phyloP scores from a whole-genome alignment of 2,888 invertebrate genomes.

The Scotopteryx bipunctaria region DNA sequence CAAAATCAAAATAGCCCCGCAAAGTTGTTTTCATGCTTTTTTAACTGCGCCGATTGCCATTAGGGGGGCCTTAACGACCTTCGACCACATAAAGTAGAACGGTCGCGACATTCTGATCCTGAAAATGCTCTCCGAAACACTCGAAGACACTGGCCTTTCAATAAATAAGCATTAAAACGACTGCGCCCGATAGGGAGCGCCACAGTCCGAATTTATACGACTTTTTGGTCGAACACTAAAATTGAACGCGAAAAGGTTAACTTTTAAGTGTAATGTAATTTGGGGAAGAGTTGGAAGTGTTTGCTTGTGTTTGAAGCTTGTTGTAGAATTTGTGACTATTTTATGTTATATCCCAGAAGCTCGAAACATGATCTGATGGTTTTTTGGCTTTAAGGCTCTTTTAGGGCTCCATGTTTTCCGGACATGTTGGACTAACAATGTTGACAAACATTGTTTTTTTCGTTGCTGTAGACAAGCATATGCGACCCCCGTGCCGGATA shows the following conservation, averaged over 20 bases:
- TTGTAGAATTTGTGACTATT: no score
- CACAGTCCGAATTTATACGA: conserved; percentile 33
- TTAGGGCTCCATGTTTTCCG: no score
- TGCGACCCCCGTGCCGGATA: no score
- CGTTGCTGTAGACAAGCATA: no score
- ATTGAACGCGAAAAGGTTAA: conserved; percentile 20
- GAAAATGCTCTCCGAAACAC: conserved; percentile 57
- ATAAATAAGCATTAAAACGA: conserved; percentile 80
- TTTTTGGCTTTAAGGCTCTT: no score
- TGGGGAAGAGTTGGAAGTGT: conserved; percentile 10
- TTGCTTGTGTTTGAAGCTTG: conserved; percentile 4
- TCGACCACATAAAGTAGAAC: conserved; percentile 57
- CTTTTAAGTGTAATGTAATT: conserved; percentile 21
- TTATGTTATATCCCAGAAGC: no score
- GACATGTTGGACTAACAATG: no score
- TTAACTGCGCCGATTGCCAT: conserved; percentile 35
- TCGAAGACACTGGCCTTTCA: conserved; percentile 65
- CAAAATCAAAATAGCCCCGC: conserved; percentile 28
- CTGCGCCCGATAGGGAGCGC: conserved; percentile 47
- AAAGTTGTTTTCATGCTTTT: conserved; percentile 32
- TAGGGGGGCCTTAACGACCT: conserved; percentile 32
- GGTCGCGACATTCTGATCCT: conserved; percentile 71
- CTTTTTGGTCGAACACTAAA: conserved; percentile 32
- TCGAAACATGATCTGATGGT: no score
- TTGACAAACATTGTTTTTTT: no score